phyloP scores from a whole-genome alignment of 2,113 vertebrate species.

The Sula dactylatra region DNA sequence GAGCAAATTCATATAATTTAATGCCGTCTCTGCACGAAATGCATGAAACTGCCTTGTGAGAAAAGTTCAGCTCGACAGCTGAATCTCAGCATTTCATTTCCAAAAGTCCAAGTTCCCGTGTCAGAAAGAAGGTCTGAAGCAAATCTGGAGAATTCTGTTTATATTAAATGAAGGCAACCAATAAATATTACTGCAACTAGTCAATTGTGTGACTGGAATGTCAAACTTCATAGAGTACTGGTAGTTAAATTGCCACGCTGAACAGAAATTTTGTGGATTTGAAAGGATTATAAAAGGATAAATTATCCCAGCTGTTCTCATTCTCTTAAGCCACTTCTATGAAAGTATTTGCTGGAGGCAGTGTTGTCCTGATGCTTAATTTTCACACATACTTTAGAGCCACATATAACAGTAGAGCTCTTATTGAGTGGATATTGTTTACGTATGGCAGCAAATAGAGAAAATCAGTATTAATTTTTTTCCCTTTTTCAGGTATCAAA shows the following conservation, averaged over 20 bases:
- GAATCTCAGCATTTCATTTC: background rate
- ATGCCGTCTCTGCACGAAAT: background rate
- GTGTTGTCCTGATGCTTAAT: background rate
- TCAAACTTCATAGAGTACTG: background rate
- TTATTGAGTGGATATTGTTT: background rate
- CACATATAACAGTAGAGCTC: background rate
- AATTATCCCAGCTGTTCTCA: constrained; percentile 15
- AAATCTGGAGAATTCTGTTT: background rate
- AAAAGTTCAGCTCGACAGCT: background rate
- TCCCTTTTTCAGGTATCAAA: background rate
- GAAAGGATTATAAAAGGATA: constrained; percentile 44
- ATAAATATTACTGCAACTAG: constrained; percentile 13
- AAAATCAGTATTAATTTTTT: background rate
- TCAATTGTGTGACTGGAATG: constrained; percentile 21
- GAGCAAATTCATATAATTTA: background rate
- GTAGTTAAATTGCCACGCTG: constrained; percentile 11
- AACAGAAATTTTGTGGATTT: constrained; percentile 40
- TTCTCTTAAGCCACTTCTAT: background rate
- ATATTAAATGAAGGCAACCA: background rate
- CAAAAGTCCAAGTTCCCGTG: background rate
- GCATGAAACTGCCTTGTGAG: background rate
- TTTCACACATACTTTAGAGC: background rate
- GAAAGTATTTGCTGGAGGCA: constrained; percentile 14
- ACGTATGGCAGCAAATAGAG: background rate
- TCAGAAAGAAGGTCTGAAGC: background rate